Conservation (phyloP, 2,113 vertebrate genomes). For the Phasianus colchicus region DNA sequence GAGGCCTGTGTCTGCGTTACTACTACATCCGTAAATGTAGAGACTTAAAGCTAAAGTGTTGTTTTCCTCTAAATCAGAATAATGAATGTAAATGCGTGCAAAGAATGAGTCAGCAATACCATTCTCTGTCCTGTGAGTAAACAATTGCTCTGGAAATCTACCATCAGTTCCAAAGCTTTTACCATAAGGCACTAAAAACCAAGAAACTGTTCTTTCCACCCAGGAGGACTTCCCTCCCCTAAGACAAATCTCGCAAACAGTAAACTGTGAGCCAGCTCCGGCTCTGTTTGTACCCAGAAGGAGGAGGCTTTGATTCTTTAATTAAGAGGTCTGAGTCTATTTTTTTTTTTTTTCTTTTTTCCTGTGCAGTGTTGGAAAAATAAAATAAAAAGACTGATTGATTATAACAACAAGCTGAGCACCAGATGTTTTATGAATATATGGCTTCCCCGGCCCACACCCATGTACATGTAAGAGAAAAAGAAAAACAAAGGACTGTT, state of each 20-base stretch:
- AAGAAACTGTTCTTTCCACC: background rate
- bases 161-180: background rate
- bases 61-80: background rate
- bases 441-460: slow-evolving; percentile 20
- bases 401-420: slow-evolving; percentile 45
- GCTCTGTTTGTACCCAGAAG: background rate
- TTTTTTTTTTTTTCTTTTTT: slow-evolving; percentile 14
- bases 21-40: background rate
- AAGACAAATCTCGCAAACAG: background rate
- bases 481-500: slow-evolving; percentile 69
- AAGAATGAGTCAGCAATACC: background rate
- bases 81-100: background rate
- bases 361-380: background rate
- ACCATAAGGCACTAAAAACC: background rate
- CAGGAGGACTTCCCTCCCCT: background rate
- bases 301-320: slow-evolving; percentile 25
- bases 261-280: background rate
- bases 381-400: slow-evolving; percentile 39
- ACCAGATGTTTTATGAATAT: slow-evolving; percentile 70
- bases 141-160: background rate
- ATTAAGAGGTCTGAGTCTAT: background rate
- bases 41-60: background rate
- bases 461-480: slow-evolving; percentile 43
- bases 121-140: background rate
- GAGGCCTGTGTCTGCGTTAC: background rate